phyloP scores from a whole-genome alignment of 1,140 invertebrate genomes.

The Tachypleus tridentatus region DNA sequence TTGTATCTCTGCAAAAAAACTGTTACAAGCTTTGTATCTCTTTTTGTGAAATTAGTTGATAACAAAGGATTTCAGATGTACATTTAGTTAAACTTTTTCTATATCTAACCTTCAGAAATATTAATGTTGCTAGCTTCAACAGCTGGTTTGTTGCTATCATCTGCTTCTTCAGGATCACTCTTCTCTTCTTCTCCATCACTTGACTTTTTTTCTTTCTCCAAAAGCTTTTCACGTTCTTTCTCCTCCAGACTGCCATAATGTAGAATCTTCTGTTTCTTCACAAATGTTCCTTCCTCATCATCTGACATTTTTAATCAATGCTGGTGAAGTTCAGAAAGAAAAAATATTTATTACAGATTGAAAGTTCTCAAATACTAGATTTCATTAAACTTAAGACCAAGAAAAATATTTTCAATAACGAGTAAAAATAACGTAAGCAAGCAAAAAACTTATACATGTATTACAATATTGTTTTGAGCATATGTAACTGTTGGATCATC shows the following conservation, averaged over 20 bases:
- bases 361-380: too few relatives aligned
- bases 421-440: too few relatives aligned
- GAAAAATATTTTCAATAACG: too few relatives aligned
- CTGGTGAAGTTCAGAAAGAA: too few relatives aligned
- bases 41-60: too few relatives aligned
- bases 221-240: constrained; percentile 45
- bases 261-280: constrained; percentile 60
- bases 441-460: too few relatives aligned
- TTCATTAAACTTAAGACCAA: too few relatives aligned
- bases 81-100: constrained; percentile 36
- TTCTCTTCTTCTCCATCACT: constrained; percentile 36
- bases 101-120: constrained; percentile 35
- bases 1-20: too few relatives aligned
- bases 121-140: constrained; percentile 30
- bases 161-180: constrained; percentile 33
- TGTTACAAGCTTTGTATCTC: too few relatives aligned
- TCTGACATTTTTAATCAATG: constrained; percentile 55
- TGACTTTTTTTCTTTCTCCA: constrained; percentile 23
- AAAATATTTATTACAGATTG: too few relatives aligned
- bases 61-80: not conserved
- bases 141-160: constrained; percentile 35
- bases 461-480: too few relatives aligned
- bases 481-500: too few relatives aligned
- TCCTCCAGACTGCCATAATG: constrained; percentile 84
- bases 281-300: constrained; percentile 62